A percentile compares a stretch with the other conserved stretches of the same genome.
These are phyloP conservation scores for Scaptodrosophila lebanonensis DNA, from an alignment of 1,140 invertebrate genomes.

Conservation along the genomic window DNA sequence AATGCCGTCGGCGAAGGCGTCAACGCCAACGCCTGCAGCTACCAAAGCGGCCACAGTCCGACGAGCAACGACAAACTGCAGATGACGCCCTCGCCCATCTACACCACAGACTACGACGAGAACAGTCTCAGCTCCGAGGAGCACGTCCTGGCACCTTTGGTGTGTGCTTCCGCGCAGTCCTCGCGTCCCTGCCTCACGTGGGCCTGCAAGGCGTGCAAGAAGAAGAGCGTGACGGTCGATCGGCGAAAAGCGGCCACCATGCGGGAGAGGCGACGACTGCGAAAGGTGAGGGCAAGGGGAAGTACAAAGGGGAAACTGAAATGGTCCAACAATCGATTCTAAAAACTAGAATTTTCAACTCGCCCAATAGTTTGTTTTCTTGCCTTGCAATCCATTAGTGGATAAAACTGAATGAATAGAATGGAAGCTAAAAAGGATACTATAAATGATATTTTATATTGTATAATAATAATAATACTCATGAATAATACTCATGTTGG, in stretches of 20 bases:
- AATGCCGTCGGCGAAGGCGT: conserved; percentile 63
- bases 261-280: conserved; percentile 91
- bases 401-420: too few relatives aligned
- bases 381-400: too few relatives aligned
- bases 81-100: conserved; percentile 64
- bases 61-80: conserved; percentile 41
- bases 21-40: conserved; percentile 4
- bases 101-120: conserved; percentile 71
- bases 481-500: too few relatives aligned
- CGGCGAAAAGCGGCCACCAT: conserved; percentile 97
- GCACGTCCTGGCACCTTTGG: conserved; percentile 79
- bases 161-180: conserved; percentile 77
- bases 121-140: conserved; percentile 75
- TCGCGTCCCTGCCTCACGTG: conserved; percentile 91
- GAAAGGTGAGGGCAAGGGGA: conserved; percentile 93
- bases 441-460: too few relatives aligned
- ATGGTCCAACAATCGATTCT: too few relatives aligned
- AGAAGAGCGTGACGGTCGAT: conserved; percentile 95
- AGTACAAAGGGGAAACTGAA: too few relatives aligned
- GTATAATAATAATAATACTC: too few relatives aligned
- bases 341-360: too few relatives aligned
- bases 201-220: conserved; percentile 97
- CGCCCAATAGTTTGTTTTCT: too few relatives aligned
- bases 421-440: too few relatives aligned
- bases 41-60: conserved; percentile 20